Base-by-base conservation (phyloP, 2,113 vertebrate species). In the Myrmophylax atrothorax region DNA sequence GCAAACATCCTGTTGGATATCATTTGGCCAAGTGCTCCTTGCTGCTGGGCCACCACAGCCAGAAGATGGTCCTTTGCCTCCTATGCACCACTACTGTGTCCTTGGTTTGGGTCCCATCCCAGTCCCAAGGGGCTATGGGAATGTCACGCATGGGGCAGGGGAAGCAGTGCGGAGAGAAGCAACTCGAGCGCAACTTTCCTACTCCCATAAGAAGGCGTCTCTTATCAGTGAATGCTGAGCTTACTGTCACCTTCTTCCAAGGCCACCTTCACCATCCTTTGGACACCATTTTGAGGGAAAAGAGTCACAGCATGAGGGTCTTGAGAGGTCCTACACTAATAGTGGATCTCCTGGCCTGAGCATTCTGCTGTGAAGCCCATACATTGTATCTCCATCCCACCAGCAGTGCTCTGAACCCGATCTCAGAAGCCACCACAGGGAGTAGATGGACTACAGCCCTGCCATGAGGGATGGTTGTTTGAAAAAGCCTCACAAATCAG, bases 21-120 rank as follows among this genome's bases (percentile, higher is more conserved):
- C 50, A 33, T 56, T 64, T 25, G 62, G 70, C 69, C 47, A 89
- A 42, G 33, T 5, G 29, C 40, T 93, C 22, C 70, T 82, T 26
- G 24, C 46, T 35, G n/a, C 59, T 67, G 31, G 46, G 50, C 81
- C 67, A 59, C 56, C 7, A 3, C 2, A 31, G 33, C 42, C 19
- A 4, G 68, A 55, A 89, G 56, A 69, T 53, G n/a, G 6, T 52
- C 35, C 38, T 72, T 79, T 60, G 62, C 46, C n/a, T 75, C 38
- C 59, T 40, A 11, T 0, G 6, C 5, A 6, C 40, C n/a, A 42
- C 23, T 22, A 22, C 23, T 0, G 0, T 7, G 24, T 8, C 38
- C 62, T 47, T n/a, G 10, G 35, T 17, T 12, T 29, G 72, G 73
- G 18, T 44, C 46, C 12, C 64, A 81, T 3, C 50, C 22, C 80